Evolutionary conservation across 2,113 vertebrate species (phyloP).

Genomic region (Hyla sarda): DNA sequence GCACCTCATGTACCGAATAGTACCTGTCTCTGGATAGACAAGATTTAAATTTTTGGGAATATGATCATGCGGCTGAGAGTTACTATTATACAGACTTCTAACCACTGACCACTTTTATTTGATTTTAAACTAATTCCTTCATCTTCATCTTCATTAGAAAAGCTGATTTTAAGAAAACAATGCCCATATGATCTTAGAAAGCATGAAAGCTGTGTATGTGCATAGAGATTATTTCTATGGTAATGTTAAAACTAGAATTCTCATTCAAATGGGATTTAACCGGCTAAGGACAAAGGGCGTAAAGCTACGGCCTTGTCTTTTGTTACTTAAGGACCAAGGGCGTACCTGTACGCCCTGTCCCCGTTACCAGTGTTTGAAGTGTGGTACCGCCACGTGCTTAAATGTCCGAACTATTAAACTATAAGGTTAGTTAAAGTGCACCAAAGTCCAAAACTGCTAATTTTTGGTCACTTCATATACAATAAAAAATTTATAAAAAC

Average conservation of each 20-base stretch:
- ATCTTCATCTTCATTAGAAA: neutral
- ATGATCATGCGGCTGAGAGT: neutral
- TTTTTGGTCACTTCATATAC: too few species aligned
- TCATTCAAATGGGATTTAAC: neutral
- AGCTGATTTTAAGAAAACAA: neutral
- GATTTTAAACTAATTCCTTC: neutral
- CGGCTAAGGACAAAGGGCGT: too few species aligned
- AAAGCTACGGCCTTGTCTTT: too few species aligned
- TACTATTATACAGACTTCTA: neutral
- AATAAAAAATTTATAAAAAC: too few species aligned
- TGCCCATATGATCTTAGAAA: neutral
- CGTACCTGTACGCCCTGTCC: too few species aligned
- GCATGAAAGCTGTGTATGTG: neutral
- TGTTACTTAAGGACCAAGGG: too few species aligned
- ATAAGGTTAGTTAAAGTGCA: too few species aligned
- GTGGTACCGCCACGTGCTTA: too few species aligned
- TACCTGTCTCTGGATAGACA: slow-evolving; percentile 33
- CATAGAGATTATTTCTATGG: neutral
- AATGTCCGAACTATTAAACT: too few species aligned
- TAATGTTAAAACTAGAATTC: neutral
- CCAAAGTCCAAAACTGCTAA: too few species aligned
- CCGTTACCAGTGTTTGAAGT: too few species aligned
- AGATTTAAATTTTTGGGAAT: neutral
- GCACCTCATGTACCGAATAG: neutral
- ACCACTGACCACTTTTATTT: neutral